Base-by-base conservation (phyloP, 1,140 invertebrate species). In the Zophobas morio region DNA sequence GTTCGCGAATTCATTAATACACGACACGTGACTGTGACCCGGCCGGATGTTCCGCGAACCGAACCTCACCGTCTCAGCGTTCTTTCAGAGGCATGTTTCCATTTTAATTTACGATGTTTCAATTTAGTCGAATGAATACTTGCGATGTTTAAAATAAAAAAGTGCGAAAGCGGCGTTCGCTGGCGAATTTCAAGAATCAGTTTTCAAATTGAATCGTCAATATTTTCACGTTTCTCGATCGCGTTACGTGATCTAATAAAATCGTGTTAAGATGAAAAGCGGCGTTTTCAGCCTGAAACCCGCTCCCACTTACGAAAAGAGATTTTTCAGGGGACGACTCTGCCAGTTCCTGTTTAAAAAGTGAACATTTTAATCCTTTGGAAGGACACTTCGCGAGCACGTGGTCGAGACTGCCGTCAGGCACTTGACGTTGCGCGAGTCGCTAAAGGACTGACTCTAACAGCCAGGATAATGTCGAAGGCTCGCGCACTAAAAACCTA, bases 381-480 rank as follows among this genome's bases (percentile, higher is more conserved):
- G 0, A 8, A 6, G 36, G 0, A 8, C 37, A 66, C 39, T 42
- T 42, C 1, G 35, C 56, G 56, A 37, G n/a, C 56, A 66, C 60
- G 60, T 66, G 60, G 60, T 32, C 0, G 4, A 32, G 60, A 66
- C 60, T 6, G 20, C 37, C 60, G 60, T 34, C 91, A 70, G 49
- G 54, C 77, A 74, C 77, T 78, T 51, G 35, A 54, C 77, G 51
- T 57, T 34, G 49, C 75, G 77, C 77, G 60, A 78, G 77, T 74
- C 77, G 49, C 71, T 60, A 56, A 74, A 70, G 77, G 77, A 78
- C 77, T 78, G 77, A 49, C 76, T 49, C 2, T 8, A 32, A 53
- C 56, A 39, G 72, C n/a, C 47, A 74, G 72, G 60, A 74, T 78
- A 57, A 73, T 54, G 40, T 36, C 40, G 46, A 60, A 72, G 46